phyloP scores from a whole-genome alignment of 2,797 vertebrate species.

The Acrossocheilus fasciatus region DNA sequence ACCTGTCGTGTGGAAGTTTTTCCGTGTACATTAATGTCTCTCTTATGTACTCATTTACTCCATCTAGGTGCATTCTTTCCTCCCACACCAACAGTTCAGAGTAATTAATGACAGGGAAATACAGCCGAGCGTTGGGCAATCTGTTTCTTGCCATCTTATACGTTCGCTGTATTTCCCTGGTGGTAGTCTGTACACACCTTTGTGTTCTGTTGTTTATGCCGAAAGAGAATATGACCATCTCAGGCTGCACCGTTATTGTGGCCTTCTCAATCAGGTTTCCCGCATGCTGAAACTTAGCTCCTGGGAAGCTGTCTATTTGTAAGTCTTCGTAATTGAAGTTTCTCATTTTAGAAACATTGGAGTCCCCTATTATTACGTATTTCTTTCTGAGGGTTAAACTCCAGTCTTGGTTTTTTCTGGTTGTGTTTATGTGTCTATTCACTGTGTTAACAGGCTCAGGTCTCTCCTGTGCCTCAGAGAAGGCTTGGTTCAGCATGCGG shows the following conservation, averaged over 20 bases:
- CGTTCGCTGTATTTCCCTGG: not conserved
- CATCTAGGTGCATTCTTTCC: too few relatives aligned
- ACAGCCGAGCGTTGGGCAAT: not conserved
- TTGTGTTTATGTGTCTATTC: not conserved
- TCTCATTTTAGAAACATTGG: not conserved
- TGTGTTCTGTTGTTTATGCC: not conserved
- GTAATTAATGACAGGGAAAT: not conserved
- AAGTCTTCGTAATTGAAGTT: not conserved
- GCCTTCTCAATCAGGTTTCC: not conserved
- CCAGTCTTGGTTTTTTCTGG: not conserved
- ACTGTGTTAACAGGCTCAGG: too few relatives aligned
- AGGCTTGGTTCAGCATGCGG: too few relatives aligned
- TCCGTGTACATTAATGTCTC: too few relatives aligned
- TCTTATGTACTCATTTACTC: too few relatives aligned
- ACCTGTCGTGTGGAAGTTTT: too few relatives aligned
- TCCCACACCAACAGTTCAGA: not conserved
- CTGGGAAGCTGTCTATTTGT: slow-evolving; percentile 3
- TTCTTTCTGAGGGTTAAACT: not conserved
- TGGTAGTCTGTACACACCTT: not conserved
- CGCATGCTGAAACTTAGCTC: not conserved
- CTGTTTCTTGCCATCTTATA: not conserved
- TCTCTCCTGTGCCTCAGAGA: too few relatives aligned
- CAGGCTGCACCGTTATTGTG: not conserved
- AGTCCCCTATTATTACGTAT: not conserved
- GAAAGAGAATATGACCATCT: not conserved